Evolutionary conservation across 2,797 vertebrate genomes (phyloP).

Genomic region (Amazona ochrocephala): DNA sequence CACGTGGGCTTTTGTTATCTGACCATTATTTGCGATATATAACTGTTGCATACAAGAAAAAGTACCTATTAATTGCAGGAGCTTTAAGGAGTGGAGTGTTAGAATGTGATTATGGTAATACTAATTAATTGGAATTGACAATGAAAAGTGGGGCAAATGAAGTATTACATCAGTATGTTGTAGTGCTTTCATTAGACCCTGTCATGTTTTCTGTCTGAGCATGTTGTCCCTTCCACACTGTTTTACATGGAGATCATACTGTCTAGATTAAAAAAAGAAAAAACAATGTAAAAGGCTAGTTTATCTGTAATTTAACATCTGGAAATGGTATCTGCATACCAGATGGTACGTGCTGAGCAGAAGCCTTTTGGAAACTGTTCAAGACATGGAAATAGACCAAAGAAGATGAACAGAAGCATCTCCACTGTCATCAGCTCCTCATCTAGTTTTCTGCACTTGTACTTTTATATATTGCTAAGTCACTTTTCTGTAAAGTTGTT

Average conservation of each 20-base stretch:
- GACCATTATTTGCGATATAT: neutral
- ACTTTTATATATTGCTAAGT: neutral
- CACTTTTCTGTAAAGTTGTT: neutral
- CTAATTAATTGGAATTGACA: neutral
- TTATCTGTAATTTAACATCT: slow-evolving; percentile 43
- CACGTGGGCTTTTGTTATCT: neutral
- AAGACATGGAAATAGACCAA: slow-evolving; percentile 11
- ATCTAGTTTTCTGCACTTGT: slow-evolving; percentile 8
- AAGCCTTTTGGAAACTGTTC: slow-evolving; percentile 30
- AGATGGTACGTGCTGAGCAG: neutral
- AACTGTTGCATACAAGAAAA: neutral
- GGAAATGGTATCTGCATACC: slow-evolving; percentile 27
- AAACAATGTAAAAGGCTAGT: neutral
- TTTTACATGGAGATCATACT: neutral
- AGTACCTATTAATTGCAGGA: neutral
- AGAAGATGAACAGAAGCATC: neutral
- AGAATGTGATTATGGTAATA: neutral
- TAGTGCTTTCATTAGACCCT: neutral
- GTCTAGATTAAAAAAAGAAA: neutral
- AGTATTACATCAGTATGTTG: neutral
- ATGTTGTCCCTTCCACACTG: neutral
- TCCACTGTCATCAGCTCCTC: neutral
- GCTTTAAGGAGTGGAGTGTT: neutral
- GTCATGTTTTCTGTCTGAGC: neutral
- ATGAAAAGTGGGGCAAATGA: neutral